A percentile compares a stretch with the other conserved stretches of the same genome.
Conservation (phyloP, 2,888 invertebrate species). For the Troilus luridus region DNA sequence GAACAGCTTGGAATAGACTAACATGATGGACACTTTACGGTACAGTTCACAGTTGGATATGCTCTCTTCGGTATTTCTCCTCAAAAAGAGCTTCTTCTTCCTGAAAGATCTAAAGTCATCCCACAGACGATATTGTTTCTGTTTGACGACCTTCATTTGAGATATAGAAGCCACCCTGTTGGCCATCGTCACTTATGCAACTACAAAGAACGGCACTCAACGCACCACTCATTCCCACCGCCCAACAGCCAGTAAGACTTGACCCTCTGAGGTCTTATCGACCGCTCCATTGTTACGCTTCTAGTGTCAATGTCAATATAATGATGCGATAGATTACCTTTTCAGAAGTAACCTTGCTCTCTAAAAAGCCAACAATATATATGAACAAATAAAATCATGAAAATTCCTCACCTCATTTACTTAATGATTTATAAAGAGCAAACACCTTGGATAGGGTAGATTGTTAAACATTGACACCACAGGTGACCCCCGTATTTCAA, state of each 20-base stretch:
- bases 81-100: neutral
- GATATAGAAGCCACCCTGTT: neutral
- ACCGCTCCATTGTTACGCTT: neutral
- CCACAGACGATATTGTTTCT: neutral
- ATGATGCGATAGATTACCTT: neutral
- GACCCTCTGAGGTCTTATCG: neutral
- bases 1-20: neutral
- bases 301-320: constrained; percentile 1
- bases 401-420: neutral
- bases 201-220: neutral
- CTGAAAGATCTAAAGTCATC: neutral
- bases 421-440: neutral
- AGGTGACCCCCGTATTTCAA: no score
- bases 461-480: no score
- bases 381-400: neutral
- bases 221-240: neutral
- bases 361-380: neutral
- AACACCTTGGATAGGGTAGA: no score
- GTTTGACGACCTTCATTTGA: neutral
- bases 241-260: neutral
- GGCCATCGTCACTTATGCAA: neutral
- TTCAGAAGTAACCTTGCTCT: neutral
- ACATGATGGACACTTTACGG: neutral
- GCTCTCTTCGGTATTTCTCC: neutral
- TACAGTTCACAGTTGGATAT: neutral